phyloP scores from a whole-genome alignment of 2,797 vertebrate genomes.

The Sternarchorhynchus goeldii region DNA sequence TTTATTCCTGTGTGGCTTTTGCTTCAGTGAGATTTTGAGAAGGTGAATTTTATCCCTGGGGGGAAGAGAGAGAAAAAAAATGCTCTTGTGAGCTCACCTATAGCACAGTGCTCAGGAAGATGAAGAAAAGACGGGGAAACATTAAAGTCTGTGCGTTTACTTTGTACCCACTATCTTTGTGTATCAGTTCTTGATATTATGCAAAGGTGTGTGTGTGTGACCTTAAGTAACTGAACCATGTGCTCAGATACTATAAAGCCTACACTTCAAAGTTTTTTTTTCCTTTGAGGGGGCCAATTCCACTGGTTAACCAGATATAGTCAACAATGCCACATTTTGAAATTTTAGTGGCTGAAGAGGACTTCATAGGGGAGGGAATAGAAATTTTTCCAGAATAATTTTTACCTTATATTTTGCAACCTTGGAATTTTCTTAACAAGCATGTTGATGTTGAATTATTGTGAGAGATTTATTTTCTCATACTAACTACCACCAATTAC shows the following conservation, averaged over 20 bases:
- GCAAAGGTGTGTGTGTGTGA: constrained; percentile 74
- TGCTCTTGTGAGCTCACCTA: constrained; percentile 68
- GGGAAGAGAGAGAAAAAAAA: constrained; percentile 60
- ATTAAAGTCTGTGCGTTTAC: constrained; percentile 66
- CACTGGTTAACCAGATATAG: constrained; percentile 66
- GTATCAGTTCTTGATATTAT: constrained; percentile 68
- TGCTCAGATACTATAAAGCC: constrained; percentile 68
- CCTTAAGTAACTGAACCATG: constrained; percentile 70
- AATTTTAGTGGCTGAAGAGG: constrained; percentile 55
- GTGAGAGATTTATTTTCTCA: too few species aligned
- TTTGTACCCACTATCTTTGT: constrained; percentile 74
- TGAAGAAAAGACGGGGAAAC: constrained; percentile 29
- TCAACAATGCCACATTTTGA: constrained; percentile 13
- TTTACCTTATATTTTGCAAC: too few species aligned
- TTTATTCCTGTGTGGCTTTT: constrained; percentile 77
- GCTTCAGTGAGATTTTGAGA: constrained; percentile 78
- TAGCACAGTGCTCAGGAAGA: constrained; percentile 63
- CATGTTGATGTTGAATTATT: too few species aligned
- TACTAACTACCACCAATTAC: too few species aligned
- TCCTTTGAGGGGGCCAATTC: constrained; percentile 70
- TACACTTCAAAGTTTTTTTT: constrained; percentile 68
- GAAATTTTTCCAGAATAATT: too few species aligned
- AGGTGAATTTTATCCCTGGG: constrained; percentile 77
- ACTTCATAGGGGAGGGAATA: constrained; percentile 1
- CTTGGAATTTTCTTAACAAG: too few species aligned